Evolutionary conservation across 2,797 vertebrate species (phyloP), one percentile per base, ranked within the genome.

Genomic region (Sebastes cheni): DNA sequence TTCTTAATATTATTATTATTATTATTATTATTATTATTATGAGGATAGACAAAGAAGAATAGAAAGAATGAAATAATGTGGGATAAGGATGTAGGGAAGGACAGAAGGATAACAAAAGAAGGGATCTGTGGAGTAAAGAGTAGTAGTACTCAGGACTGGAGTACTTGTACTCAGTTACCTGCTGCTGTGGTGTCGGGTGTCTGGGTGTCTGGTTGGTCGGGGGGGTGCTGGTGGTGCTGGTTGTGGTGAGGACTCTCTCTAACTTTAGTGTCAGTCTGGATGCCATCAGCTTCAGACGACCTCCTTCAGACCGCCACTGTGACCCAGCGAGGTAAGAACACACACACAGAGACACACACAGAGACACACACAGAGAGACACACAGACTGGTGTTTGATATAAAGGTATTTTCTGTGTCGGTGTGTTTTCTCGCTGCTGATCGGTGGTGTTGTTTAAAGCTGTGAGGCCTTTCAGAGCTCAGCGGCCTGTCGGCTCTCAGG

Each of bases 231-330:
- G 59, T 4, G n/a, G 59, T 4, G n/a, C 10, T 8, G 4, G 23
- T 39, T 46, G 42, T 23, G 72, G 59, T 79, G 68, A 60, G 70
- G 62, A 23, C 56, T 36, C 56, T 34, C 67, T 88, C 91, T 92
- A 90, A 94, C 85, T 95, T 93, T 91, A 87, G 80, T 81, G 70
- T 84, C 82, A 69, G 59, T 78, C 68, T 11, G 60, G 18, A 50
- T 0, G 52, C 50, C n/a, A 5, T 50, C 64, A 16, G 82, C 71
- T 71, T 71, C 82, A 56, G 60, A 69, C 56, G 4, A 68, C n/a
- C 55, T 69, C 55, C 77, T 42, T n/a, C 18, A 36, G 13, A 59
- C 52, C 11, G 65, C 55, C 67, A 22, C 59, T n/a, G 70, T 12
- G 46, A 55, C 29, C 5, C 59, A 2, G 58, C 12, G 29, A 91